Evolutionary conservation across 2,113 vertebrate species (phyloP).

Genomic region (Prolemur simus): DNA sequence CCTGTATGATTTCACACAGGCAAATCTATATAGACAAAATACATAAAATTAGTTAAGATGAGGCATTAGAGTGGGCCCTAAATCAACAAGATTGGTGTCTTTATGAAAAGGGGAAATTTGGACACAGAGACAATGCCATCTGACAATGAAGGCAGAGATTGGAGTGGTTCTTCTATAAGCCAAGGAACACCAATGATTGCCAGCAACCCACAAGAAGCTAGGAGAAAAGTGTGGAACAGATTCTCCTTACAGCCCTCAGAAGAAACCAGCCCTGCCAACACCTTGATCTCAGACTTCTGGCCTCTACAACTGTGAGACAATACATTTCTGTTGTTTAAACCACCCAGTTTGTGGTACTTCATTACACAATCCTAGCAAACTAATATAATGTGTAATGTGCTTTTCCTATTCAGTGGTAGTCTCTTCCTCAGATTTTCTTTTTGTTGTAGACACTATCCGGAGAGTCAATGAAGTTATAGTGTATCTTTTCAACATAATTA

Average conservation of each 20-base stretch:
- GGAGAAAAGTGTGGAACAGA: not conserved
- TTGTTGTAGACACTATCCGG: not conserved
- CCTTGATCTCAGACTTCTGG: not conserved
- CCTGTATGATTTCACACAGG: not conserved
- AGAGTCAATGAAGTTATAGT: not conserved
- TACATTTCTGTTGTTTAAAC: not conserved
- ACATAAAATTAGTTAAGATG: not conserved
- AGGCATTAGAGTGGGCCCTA: not conserved
- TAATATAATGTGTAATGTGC: not conserved
- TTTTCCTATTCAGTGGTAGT: not conserved
- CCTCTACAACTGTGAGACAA: not conserved
- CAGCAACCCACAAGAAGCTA: not conserved
- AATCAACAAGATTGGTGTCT: not conserved
- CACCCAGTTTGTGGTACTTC: not conserved
- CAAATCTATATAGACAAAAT: not conserved
- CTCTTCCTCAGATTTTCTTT: not conserved
- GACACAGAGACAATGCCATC: not conserved
- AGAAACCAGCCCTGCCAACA: not conserved
- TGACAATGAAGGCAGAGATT: not conserved
- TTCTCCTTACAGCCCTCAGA: not conserved
- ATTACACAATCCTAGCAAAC: not conserved
- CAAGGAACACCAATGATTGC: not conserved
- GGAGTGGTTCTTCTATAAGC: not conserved
- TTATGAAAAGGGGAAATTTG: not conserved
- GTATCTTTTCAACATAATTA: slow-evolving; percentile 2